Base-by-base conservation (phyloP, 2,797 vertebrate species). In the Pachyuromys duprasi region DNA sequence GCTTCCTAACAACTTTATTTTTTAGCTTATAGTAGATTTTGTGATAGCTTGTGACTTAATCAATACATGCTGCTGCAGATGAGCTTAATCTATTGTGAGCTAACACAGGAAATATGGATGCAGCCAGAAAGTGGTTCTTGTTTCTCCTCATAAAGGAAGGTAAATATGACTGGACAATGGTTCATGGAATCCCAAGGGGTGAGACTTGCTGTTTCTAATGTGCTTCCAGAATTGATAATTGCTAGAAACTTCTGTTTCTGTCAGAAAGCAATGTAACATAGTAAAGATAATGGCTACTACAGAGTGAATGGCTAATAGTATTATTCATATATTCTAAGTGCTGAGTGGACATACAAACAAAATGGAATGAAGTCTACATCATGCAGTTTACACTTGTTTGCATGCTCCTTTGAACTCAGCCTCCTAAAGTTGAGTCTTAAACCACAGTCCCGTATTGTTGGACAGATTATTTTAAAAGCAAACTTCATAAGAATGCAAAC, bases 21-120 rank as follows among this genome's bases (percentile, higher is more conserved):
- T 81, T 96, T 31, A 69, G 96, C 65, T 93, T n/a, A 94, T 49
- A 90, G 81, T 70, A 87, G 69, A 45, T 92, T 94, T 93, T 53
- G 65, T 88, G 79, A 17, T 89, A 36, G 31, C 79, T 94, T 15
- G 36, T 90, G 5, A 55, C 39, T 57, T 57, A 15, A 20, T 89
- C 67, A 79, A 18, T 49, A 91, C 81, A 89, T 36, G 13, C 63
- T 55, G 1, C 55, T 95, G 1, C 8, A 49, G 65, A 22, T 36
- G 24, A 62, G 13, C 57, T 94, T 96, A 86, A 89, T 88, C 49
- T 80, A 8, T 75, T n/a, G 6, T 89, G 62, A 57, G 0, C 31
- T 82, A 78, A 31, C n/a, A 53, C 26, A 81, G 33, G 78, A 79
- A 75, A 82, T 78, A 67, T 2, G 20, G 33, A 84, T 33, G 20